Base-by-base conservation (phyloP, 2,113 vertebrate species). In the Hippocampus abdominalis region DNA sequence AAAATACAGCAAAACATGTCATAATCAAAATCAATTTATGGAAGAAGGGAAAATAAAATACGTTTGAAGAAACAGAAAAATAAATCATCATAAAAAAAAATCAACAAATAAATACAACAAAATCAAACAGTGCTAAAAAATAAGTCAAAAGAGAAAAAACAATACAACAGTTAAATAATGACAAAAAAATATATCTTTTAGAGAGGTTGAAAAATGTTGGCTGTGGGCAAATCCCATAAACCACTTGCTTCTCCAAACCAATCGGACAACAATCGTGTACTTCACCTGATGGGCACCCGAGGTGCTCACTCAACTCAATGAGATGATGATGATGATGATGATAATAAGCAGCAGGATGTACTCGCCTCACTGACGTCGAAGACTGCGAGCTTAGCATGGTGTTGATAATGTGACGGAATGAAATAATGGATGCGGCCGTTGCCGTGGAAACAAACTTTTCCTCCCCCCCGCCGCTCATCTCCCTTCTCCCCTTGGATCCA, bases 361-460 rank as follows among this genome's bases (percentile, higher is more conserved):
- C 11, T 60, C 27, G 36, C 32, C 18, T 63, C 61, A 25, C 13
- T 25, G 42, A 64, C 40, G 15, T 16, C 16, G n/a, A 64, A 46
- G 13, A 27, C 15, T 44, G 13, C 60, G 11, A 62, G 32, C 36
- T 62, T 23, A 11, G 51, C 16, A 32, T 36, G 25, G n/a, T 15
- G 65, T 32, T n/a, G 49, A n/a, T 21, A 44, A 25, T 42, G 39
- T 48, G 23, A 77, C 64, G 79, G 69, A 81, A 79, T 79, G 70
- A 21, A 77, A 71, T 48, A 10, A 81, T 46, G 27, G 68, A 85
- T 78, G 64, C 69, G 77, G 79, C 76, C 76, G 88, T 92, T 92
- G 81, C 90, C 85, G 81, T 91, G 90, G 87, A 90, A 91, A 91
- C 88, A 86, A 91, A 91, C 84, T 91, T 89, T 87, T n/a, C 8